Evolutionary conservation across 2,888 invertebrate genomes (phyloP).

Genomic region (Amblyjoppa proteus): DNA sequence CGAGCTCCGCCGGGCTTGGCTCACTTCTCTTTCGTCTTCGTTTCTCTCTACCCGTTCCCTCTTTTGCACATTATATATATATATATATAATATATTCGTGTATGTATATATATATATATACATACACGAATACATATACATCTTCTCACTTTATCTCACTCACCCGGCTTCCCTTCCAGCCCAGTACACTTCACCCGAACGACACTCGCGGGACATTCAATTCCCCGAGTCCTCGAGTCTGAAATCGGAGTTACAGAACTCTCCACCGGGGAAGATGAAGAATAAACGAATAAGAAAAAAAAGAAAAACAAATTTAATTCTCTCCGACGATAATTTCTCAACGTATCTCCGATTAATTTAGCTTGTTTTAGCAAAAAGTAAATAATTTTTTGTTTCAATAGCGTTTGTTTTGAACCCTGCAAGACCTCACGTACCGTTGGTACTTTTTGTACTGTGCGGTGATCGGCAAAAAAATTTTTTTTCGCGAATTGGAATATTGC

Average conservation of each 20-base stretch:
- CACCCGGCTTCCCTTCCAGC: conserved; percentile 43
- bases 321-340: conserved; percentile 15
- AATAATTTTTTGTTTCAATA: background rate
- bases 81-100: background rate
- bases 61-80: conserved; percentile 18
- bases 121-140: background rate
- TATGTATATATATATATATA: background rate
- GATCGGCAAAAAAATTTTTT: background rate
- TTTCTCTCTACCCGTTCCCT: conserved; percentile 17
- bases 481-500: conserved; percentile 14
- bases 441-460: background rate
- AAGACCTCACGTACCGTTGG: background rate
- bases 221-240: conserved; percentile 60
- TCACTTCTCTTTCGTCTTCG: conserved; percentile 42
- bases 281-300: conserved; percentile 9
- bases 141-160: conserved; percentile 23
- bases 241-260: conserved; percentile 53
- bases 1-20: conserved; percentile 26
- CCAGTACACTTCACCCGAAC: conserved; percentile 60
- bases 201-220: conserved; percentile 65
- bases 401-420: background rate
- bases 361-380: background rate
- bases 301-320: conserved; percentile 14
- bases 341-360: background rate
- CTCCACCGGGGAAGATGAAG: conserved; percentile 40